These are phyloP conservation scores for Byasa hedistus DNA, from an alignment of 2,888 invertebrate genomes.

Conservation along the genomic window DNA sequence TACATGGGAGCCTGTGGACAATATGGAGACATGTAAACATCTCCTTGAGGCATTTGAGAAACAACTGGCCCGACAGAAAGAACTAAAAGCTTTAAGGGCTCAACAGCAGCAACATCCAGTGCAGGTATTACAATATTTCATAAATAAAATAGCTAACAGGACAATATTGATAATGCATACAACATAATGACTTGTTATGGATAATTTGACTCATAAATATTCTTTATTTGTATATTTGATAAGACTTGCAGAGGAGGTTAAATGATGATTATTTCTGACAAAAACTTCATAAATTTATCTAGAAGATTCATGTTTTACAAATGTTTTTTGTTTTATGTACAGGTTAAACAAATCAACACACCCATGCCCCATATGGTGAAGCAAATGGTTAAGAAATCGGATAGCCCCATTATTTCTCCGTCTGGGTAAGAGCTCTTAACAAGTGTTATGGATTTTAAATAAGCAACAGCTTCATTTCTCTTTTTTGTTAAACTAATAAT, in stretches of 20 bases:
- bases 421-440: conserved; percentile 60
- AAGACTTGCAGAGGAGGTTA: no score
- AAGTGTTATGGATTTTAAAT: neutral
- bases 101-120: conserved; percentile 67
- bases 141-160: neutral
- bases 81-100: conserved; percentile 81
- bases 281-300: no score
- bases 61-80: conserved; percentile 87
- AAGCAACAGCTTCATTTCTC: neutral
- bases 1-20: conserved; percentile 91
- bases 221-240: no score
- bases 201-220: no score
- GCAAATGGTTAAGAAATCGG: conserved; percentile 61
- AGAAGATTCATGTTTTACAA: no score
- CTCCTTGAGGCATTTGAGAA: conserved; percentile 90
- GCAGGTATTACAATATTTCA: conserved; percentile 46
- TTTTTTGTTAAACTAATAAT: neutral
- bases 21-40: conserved; percentile 87
- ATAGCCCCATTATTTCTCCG: conserved; percentile 64
- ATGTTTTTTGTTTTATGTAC: conserved; percentile 28
- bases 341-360: conserved; percentile 68
- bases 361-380: conserved; percentile 65
- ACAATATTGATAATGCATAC: no score
- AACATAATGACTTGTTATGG: no score
- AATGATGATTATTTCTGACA: no score